phyloP scores from a whole-genome alignment of 2,113 vertebrate species.

The Emydura subglobosa region DNA sequence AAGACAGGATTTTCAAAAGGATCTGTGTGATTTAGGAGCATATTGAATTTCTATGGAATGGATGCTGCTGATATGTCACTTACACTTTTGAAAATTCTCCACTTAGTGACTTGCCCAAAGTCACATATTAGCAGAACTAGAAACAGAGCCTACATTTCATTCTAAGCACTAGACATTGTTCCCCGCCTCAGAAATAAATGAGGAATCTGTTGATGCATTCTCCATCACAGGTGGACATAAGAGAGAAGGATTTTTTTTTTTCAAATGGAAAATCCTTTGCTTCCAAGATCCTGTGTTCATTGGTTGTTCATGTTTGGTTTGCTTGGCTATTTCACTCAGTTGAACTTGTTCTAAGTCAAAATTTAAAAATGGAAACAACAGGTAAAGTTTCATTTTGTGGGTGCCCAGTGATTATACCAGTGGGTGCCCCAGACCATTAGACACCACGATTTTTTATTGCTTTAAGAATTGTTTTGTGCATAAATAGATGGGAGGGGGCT shows the following conservation, averaged over 20 bases:
- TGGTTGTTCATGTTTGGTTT: background rate
- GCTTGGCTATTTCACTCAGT: background rate
- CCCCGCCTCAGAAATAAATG: background rate
- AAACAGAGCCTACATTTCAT: background rate
- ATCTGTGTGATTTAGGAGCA: background rate
- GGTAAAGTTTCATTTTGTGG: background rate
- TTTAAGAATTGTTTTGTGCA: background rate
- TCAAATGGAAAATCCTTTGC: background rate
- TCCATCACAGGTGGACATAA: background rate
- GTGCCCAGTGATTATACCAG: background rate
- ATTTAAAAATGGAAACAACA: background rate
- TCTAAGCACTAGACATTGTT: background rate
- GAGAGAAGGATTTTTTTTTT: background rate
- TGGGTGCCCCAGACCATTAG: background rate
- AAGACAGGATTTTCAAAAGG: background rate
- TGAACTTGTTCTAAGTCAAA: background rate
- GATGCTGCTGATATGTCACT: background rate
- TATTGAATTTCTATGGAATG: background rate
- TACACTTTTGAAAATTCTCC: background rate
- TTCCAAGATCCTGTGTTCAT: background rate
- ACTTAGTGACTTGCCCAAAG: background rate
- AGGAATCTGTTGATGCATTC: background rate
- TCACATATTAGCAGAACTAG: background rate
- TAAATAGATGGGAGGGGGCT: background rate
- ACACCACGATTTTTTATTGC: background rate